Evolutionary conservation across 2,113 vertebrate genomes (phyloP).

Genomic region (Bos taurus): DNA sequence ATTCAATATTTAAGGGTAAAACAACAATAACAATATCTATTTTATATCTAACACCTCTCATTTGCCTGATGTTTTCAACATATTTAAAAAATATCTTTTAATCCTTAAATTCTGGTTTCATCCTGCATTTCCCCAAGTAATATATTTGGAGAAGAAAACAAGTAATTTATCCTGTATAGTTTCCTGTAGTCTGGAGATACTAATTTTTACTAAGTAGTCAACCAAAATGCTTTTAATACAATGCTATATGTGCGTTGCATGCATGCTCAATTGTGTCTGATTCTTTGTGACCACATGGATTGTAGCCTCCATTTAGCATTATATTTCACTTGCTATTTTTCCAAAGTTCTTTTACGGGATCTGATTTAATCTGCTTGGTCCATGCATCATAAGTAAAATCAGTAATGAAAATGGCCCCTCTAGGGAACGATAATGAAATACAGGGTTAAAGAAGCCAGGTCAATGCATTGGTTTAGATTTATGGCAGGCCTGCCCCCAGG

Average conservation of each 20-base stretch:
- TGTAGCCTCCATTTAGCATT: neutral
- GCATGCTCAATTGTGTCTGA: neutral
- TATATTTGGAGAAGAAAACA: neutral
- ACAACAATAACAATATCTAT: neutral
- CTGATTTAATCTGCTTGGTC: neutral
- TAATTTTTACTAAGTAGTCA: neutral
- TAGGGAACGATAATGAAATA: neutral
- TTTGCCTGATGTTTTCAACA: neutral
- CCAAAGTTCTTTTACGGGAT: neutral
- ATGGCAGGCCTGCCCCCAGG: neutral
- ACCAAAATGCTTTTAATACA: neutral
- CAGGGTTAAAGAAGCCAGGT: neutral
- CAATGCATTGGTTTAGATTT: constrained; percentile 37
- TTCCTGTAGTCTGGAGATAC: neutral
- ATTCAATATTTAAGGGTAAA: neutral
- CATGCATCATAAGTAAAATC: neutral
- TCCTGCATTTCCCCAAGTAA: neutral
- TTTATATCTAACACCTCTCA: neutral
- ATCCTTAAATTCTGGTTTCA: neutral
- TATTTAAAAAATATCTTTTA: neutral
- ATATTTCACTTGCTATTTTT: neutral
- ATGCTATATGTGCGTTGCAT: neutral
- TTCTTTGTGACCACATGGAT: neutral
- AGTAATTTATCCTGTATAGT: neutral
- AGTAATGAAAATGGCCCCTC: neutral